Conservation (phyloP, 2,888 invertebrate species). For the Criorhina ranunculi region DNA sequence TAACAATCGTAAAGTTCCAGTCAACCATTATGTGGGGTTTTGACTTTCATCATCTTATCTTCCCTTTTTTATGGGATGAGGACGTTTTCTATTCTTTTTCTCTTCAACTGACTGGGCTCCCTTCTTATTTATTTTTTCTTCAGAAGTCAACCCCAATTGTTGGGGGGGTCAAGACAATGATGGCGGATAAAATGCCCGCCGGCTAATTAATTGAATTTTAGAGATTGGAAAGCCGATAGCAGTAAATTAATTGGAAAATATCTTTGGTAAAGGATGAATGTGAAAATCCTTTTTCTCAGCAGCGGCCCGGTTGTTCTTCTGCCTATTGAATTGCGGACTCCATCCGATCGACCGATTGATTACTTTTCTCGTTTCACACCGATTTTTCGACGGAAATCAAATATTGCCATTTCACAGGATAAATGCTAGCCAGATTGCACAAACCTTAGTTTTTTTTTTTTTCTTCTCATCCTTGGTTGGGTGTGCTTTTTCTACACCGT, state of each 20-base stretch:
- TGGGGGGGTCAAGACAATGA: constrained; percentile 31
- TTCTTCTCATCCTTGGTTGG: neutral
- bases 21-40: constrained; percentile 46
- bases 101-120: constrained; percentile 33
- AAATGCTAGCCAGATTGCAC: constrained; percentile 46
- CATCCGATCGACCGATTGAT: constrained; percentile 43
- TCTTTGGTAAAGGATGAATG: constrained; percentile 13
- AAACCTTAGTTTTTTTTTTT: constrained; percentile 15
- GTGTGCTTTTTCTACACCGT: constrained; percentile 14
- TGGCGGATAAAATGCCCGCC: constrained; percentile 17
- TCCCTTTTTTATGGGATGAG: constrained; percentile 3
- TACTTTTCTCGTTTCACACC: constrained; percentile 31
- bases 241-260: constrained; percentile 21
- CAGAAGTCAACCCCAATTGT: constrained; percentile 18
- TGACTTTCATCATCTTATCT: constrained; percentile 54
- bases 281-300: constrained; percentile 22
- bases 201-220: constrained; percentile 57
- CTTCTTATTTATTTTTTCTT: constrained; percentile 27
- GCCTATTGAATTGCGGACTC: constrained; percentile 4
- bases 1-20: constrained; percentile 50
- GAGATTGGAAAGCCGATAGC: constrained; percentile 43
- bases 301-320: neutral
- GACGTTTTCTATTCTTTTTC: neutral
- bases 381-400: constrained; percentile 39
- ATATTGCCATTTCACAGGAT: constrained; percentile 51